Evolutionary conservation across 1,140 invertebrate species (phyloP), one percentile per base, ranked within the genome.

Genomic region (Pteromalus puparum): DNA sequence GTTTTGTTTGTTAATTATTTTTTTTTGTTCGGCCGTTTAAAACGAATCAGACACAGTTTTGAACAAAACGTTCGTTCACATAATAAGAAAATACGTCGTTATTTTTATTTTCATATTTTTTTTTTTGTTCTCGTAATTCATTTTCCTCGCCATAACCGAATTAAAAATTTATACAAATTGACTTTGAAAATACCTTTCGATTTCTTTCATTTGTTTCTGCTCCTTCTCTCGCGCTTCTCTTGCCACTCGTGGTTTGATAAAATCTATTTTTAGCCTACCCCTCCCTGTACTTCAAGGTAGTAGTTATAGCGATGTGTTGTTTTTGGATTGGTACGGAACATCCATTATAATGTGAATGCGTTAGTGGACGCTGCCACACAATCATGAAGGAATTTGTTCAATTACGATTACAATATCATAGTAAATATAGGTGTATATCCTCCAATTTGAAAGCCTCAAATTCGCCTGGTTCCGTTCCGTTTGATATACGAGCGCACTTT

Each of bases 291-390:
- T 84, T 74, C n/a, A 74, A 68, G 46, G 6, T 73, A 73, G 18
- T 21, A 68, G 53, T 30, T 65, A n/a, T 61, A 21, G 53, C 18
- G 46, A 84, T 74, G 76, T 79, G 75, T 74, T 76, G 24, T 78
- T 42, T 83, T 83, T 73, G 82, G 82, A 83, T 74, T 84, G 83
- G 78, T 84, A 84, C 83, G 77, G 83, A 84, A 84, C 83, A 84
- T 84, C 70, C 78, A 81, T 76, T 46, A 76, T 12, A 68, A 80
- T 28, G 21, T n/a, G 28, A 77, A 77, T 75, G 53, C 65, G 21
- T 67, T 34, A 30, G 28, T 68, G 38, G 83, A 21, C 76, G n/a
- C 28, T 53, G 73, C 34, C 77, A 53, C 78, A 76, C 18, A 76
- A 79, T 75, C 38, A 10, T 68, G 42, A 81, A 77, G 28, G 73